Percentiles rank a stretch among this genome's conserved stretches.
These are phyloP conservation scores for Pantala flavescens DNA, from an alignment of 1,140 invertebrate species.

Conservation along the genomic window DNA sequence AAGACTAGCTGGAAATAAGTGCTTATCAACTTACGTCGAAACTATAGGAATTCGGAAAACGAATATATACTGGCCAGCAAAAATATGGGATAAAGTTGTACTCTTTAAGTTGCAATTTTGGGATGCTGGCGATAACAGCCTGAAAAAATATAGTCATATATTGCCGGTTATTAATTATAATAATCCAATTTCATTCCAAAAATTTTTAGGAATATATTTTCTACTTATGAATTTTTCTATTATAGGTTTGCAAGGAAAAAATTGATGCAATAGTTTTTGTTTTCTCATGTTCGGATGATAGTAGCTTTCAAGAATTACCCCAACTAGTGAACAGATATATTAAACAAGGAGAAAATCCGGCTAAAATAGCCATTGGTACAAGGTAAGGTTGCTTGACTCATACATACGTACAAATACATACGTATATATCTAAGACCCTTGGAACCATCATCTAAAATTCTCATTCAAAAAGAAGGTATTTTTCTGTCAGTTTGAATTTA, in stretches of 20 bases:
- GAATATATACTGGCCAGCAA: constrained; percentile 48
- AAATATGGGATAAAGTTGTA: constrained; percentile 43
- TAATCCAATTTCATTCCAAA: no score
- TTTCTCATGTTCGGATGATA: constrained; percentile 44
- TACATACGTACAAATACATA: no score
- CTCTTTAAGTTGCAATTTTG: constrained; percentile 49
- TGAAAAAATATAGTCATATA: constrained; percentile 49
- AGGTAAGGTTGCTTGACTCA: no score
- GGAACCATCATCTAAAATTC: no score
- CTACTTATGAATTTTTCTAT: background rate
- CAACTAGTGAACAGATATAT: constrained; percentile 40
- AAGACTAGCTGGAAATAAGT: constrained; percentile 37
- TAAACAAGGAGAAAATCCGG: constrained; percentile 37
- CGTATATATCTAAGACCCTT: no score
- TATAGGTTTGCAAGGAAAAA: constrained; percentile 42
- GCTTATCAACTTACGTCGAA: constrained; percentile 35
- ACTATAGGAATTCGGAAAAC: constrained; percentile 47
- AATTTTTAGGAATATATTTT: no score
- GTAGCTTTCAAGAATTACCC: constrained; percentile 44
- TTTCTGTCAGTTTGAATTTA: no score
- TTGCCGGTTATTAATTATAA: constrained; percentile 36
- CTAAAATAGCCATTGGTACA: constrained; percentile 45
- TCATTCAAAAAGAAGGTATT: no score
- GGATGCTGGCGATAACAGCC: constrained; percentile 45
- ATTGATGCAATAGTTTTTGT: constrained; percentile 43